Percentiles rank a stretch among this genome's conserved stretches.
Conservation (phyloP, 2,113 vertebrate genomes). For the Erythrocebus patas region DNA sequence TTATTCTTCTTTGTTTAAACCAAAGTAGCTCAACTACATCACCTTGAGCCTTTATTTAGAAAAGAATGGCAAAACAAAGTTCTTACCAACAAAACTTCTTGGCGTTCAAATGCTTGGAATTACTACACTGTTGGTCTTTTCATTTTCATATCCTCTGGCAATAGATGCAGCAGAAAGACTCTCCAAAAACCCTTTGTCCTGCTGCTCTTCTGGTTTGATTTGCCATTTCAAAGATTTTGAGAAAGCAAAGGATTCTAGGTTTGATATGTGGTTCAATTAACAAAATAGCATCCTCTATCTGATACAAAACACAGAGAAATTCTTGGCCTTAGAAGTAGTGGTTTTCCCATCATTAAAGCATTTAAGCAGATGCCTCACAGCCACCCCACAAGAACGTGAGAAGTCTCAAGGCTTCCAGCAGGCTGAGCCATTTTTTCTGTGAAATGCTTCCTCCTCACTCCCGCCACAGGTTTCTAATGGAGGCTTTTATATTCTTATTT, state of each 20-base stretch:
- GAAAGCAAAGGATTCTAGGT: background rate
- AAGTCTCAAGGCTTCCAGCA: rapidly evolving
- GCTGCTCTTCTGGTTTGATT: background rate
- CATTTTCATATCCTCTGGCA: slow-evolving; percentile 61
- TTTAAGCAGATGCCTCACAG: background rate
- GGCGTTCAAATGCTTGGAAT: slow-evolving; percentile 58
- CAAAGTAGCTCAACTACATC: slow-evolving; percentile 51
- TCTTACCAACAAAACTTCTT: slow-evolving; percentile 52
- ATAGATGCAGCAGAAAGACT: slow-evolving; percentile 24
- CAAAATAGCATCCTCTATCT: slow-evolving; percentile 7
- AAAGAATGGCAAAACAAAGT: slow-evolving; percentile 40
- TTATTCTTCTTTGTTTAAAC: slow-evolving; percentile 52
- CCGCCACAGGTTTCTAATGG: background rate
- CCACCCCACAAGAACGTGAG: background rate
- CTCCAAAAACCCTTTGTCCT: slow-evolving; percentile 34
- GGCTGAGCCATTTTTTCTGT: background rate
- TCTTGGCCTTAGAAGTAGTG: background rate
- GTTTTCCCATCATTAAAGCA: background rate
- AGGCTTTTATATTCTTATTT: background rate
- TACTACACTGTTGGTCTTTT: slow-evolving; percentile 8
- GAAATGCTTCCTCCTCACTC: background rate
- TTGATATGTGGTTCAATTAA: slow-evolving; percentile 59
- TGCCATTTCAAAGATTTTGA: slow-evolving; percentile 49
- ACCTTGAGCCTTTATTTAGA: slow-evolving; percentile 6
- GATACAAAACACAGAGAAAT: slow-evolving; percentile 32